A percentile compares a stretch with the other conserved stretches of the same genome.
Evolutionary conservation across 2,797 vertebrate species (phyloP).

Genomic region (Manis javanica): DNA sequence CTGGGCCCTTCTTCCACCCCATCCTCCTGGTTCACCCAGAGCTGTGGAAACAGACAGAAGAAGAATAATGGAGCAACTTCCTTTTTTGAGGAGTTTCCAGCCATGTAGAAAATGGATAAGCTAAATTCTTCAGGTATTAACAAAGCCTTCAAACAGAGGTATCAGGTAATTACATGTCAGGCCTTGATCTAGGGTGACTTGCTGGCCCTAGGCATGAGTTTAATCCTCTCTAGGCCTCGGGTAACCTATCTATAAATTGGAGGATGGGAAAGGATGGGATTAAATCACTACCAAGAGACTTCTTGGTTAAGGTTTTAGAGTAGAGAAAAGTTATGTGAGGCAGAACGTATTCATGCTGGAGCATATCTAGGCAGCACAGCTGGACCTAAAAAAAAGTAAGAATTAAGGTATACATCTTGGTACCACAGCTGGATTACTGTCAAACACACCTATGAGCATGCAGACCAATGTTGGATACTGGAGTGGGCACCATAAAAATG

Average conservation of each 20-base stretch:
- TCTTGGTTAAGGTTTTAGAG: constrained; percentile 34
- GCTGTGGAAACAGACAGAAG: constrained; percentile 85
- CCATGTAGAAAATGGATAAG: constrained; percentile 15
- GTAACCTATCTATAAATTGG: background rate
- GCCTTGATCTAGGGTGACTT: background rate
- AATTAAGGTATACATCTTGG: background rate
- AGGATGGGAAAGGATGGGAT: background rate
- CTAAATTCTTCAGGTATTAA: constrained; percentile 30
- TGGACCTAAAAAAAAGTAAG: background rate
- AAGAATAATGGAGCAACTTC: constrained; percentile 49
- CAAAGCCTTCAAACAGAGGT: constrained; percentile 21
- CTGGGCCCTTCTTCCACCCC: constrained; percentile 96
- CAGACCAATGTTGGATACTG: background rate
- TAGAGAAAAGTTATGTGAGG: background rate
- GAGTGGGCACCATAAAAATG: background rate
- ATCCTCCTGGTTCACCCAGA: constrained; percentile 99
- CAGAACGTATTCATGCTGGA: background rate
- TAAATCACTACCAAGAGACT: background rate
- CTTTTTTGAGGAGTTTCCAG: constrained; percentile 39
- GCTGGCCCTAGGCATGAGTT: background rate
- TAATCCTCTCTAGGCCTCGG: background rate
- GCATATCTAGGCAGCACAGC: background rate
- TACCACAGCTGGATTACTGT: background rate
- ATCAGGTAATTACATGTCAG: background rate
- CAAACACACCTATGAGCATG: background rate